Base-by-base conservation (phyloP, 1,140 invertebrate genomes). In the Andricus grossulariae region DNA sequence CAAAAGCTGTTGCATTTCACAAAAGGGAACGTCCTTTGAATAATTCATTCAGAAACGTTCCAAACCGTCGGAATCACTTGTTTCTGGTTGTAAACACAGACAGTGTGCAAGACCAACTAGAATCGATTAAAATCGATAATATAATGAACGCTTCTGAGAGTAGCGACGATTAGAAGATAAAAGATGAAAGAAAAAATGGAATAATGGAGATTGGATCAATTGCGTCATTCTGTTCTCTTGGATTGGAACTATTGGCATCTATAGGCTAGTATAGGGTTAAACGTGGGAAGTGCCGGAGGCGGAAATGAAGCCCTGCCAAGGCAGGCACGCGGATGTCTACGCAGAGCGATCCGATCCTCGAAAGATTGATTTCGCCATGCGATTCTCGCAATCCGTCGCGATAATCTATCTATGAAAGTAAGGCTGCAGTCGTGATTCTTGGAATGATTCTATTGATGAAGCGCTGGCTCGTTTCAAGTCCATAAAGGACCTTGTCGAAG, bases 391-490 rank as follows among this genome's bases (percentile, higher is more conserved):
- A 66, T 66, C 60, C 60, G 60, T 39, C 15, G 25, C 16, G 60
- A 66, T 66, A 66, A 66, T 66, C 60, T 66, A 66, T 66, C 60
- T 66, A 66, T 66, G 60, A 66, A 66, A 66, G 60, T 8, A 8
- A 10, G 39, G 60, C 25, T 39, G 60, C 60, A 66, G 60, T 66
- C 60, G 60, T 66, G 60, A 66, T 66, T 66, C 60, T 66, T n/a
- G 60, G 60, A 66, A 66, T 66, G 60, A 66, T 66, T 66, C 60
- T 66, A 66, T 66, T 66, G 60, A 66, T 66, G 60, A 66, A 66
- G 60, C 60, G 60, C 60, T 66, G 5, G 60, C 60, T 66, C 32
- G 60, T 66, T 66, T 66, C 60, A 39, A 39, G 60, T 66, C 60
- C 60, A 66, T 66, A 66, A 66, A 66, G 60, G 60, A 66, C 60